Percentiles rank a stretch among this genome's conserved stretches.
Conservation (phyloP, 2,888 invertebrate genomes). For the Cephus pulcher region DNA sequence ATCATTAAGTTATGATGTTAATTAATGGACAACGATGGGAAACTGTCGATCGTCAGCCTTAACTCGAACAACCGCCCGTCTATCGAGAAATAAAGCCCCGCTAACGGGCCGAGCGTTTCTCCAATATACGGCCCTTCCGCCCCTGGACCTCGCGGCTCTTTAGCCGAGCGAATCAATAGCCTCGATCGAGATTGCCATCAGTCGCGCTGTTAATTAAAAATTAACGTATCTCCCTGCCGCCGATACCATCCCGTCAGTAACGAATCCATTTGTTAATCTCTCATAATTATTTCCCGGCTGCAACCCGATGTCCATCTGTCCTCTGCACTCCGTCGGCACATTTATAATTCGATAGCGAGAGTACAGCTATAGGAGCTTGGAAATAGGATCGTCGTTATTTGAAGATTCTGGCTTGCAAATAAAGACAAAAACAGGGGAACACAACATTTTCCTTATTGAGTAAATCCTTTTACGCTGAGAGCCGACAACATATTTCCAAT, state of each 20-base stretch:
- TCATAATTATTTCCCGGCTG: background rate
- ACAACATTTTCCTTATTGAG: background rate
- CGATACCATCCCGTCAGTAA: background rate
- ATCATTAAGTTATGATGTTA: constrained; percentile 53
- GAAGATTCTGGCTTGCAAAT: no score
- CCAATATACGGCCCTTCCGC: background rate
- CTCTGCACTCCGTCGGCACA: background rate
- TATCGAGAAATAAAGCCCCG: constrained; percentile 13
- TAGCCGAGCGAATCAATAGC: background rate
- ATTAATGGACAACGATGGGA: constrained; percentile 45
- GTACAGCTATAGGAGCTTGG: no score
- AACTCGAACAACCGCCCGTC: constrained; percentile 27
- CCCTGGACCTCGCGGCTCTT: background rate
- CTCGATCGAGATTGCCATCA: background rate
- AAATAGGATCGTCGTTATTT: no score
- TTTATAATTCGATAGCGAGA: background rate
- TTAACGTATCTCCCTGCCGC: background rate
- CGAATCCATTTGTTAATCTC: background rate
- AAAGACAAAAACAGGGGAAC: background rate
- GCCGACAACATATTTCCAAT: background rate
- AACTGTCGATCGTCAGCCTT: constrained; percentile 40
- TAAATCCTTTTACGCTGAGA: background rate
- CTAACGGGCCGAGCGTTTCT: background rate
- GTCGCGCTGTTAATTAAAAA: background rate
- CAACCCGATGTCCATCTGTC: background rate